phyloP scores from a whole-genome alignment of 2,888 invertebrate genomes.

The Eupithecia abbreviata region DNA sequence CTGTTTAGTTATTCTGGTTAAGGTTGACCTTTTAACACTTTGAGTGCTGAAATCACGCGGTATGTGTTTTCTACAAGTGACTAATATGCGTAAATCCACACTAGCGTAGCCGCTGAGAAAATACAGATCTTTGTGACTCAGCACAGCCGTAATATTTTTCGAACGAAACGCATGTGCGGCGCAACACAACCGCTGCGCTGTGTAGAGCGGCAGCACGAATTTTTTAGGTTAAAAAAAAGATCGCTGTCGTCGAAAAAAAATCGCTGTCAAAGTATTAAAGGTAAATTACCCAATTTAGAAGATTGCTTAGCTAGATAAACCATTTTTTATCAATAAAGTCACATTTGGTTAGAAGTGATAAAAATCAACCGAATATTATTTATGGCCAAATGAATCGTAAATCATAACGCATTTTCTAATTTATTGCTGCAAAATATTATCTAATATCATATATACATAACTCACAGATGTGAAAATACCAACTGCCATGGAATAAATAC shows the following conservation, averaged over 20 bases:
- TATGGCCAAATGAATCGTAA: background rate
- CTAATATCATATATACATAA: background rate
- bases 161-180: too few species aligned
- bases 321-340: background rate
- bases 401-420: background rate
- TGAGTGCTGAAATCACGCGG: too few species aligned
- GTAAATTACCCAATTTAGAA: background rate
- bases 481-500: background rate
- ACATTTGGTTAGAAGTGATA: background rate
- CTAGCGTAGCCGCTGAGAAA: too few species aligned
- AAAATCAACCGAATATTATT: background rate
- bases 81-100: too few species aligned
- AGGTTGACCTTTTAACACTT: background rate
- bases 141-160: too few species aligned
- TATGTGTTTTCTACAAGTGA: too few species aligned
- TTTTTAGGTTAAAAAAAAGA: too few species aligned
- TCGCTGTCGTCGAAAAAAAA: too few species aligned
- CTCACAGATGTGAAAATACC: background rate
- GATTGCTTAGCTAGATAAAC: background rate
- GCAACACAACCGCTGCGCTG: too few species aligned
- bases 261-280: too few species aligned
- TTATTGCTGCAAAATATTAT: background rate
- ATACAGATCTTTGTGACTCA: too few species aligned
- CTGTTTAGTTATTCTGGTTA: background rate
- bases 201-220: too few species aligned